Conservation (phyloP, 2,797 vertebrate species). For the Phoeniculus purpureus region DNA sequence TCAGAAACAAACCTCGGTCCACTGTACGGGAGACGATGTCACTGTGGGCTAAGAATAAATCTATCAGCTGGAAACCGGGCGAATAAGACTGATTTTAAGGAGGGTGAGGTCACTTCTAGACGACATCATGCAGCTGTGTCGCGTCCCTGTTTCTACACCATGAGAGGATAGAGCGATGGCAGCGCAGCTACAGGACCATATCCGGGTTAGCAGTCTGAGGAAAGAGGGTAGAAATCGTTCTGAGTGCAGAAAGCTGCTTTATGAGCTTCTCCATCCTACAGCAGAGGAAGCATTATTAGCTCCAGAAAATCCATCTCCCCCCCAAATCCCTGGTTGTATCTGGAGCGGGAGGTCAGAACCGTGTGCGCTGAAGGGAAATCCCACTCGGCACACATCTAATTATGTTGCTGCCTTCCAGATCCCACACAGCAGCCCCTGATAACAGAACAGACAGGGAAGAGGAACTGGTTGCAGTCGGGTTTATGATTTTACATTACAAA, state of each 20-base stretch:
- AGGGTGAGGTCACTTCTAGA: constrained; percentile 20
- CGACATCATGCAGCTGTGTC: not conserved
- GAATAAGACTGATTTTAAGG: constrained; percentile 35
- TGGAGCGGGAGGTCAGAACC: not conserved
- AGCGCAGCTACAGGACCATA: not conserved
- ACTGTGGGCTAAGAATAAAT: constrained; percentile 15
- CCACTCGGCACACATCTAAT: constrained; percentile 36
- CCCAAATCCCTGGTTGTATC: not conserved
- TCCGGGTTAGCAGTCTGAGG: not conserved
- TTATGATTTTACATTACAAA: constrained; percentile 63
- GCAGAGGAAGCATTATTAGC: not conserved
- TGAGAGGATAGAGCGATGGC: not conserved
- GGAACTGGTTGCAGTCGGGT: not conserved
- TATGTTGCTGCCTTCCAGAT: constrained; percentile 6
- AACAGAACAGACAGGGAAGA: constrained; percentile 19
- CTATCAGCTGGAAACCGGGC: not conserved
- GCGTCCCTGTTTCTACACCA: not conserved
- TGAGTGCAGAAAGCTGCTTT: not conserved
- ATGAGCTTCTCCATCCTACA: not conserved
- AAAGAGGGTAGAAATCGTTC: not conserved
- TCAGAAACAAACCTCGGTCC: constrained; percentile 13
- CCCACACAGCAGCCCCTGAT: not conserved
- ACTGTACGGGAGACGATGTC: not conserved
- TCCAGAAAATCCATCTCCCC: not conserved
- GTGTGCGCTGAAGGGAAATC: constrained; percentile 36